Conservation (phyloP, 2,113 vertebrate genomes). For the Carettochelys insculpta region DNA sequence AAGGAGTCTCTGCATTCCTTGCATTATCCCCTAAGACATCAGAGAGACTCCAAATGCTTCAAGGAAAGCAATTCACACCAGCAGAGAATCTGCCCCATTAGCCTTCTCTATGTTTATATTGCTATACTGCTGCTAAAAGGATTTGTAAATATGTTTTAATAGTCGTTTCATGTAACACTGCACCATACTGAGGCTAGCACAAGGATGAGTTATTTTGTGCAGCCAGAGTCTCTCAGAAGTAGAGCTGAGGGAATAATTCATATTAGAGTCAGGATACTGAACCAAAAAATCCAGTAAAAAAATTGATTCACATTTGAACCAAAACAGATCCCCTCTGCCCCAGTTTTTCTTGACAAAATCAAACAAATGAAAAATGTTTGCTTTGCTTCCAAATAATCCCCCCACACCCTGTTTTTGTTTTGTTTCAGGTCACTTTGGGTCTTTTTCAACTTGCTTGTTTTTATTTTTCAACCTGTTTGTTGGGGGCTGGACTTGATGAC, state of each 20-base stretch:
- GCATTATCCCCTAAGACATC: not conserved
- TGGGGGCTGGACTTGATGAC: too few relatives aligned
- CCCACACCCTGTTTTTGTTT: too few relatives aligned
- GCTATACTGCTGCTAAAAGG: not conserved
- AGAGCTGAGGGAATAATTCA: not conserved
- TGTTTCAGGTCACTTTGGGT: not conserved
- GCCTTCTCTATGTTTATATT: not conserved
- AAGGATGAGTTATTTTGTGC: not conserved
- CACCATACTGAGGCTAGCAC: not conserved
- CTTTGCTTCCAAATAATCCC: too few relatives aligned
- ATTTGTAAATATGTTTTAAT: not conserved
- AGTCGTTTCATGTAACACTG: not conserved
- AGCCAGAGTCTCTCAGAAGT: not conserved
- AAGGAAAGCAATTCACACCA: not conserved
- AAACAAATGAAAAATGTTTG: not conserved
- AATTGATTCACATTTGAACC: not conserved
- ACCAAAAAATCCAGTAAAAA: not conserved
- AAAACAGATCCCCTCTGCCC: too few relatives aligned
- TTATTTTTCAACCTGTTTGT: too few relatives aligned
- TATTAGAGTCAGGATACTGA: not conserved
- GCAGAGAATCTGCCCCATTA: rapidly evolving
- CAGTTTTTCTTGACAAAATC: not conserved
- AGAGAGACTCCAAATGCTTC: not conserved
- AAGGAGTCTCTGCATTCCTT: not conserved
- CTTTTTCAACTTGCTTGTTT: not conserved